Conservation (phyloP, 2,888 invertebrate species). For the Hypomecis atomaria region DNA sequence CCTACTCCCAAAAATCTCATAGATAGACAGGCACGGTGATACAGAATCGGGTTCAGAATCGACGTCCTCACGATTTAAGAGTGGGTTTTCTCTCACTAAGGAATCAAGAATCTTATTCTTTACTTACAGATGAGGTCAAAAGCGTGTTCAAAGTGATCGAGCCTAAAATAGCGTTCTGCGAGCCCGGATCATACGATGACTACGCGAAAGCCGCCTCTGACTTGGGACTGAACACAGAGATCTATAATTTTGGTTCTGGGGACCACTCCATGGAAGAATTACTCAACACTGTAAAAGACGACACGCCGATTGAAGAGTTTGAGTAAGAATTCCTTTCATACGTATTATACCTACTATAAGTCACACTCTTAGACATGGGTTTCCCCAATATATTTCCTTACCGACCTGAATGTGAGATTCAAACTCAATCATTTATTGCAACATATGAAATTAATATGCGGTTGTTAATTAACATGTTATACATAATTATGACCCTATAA, state of each 20-base stretch:
- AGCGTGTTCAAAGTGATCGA: conserved; percentile 55
- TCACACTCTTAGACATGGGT: not conserved
- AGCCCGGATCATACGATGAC: conserved; percentile 49
- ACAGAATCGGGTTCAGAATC: no score
- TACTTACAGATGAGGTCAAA: conserved; percentile 67
- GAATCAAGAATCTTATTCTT: conserved; percentile 25
- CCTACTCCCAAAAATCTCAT: no score
- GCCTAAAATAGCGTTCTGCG: conserved; percentile 68
- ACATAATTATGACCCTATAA: no score
- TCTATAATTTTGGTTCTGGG: conserved; percentile 62
- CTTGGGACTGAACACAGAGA: conserved; percentile 54
- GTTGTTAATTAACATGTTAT: no score
- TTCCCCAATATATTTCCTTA: not conserved
- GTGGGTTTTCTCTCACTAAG: no score
- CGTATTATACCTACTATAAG: no score
- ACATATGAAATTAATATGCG: no score
- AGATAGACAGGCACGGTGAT: no score
- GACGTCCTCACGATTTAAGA: no score
- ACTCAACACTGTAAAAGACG: conserved; percentile 49
- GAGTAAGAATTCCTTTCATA: conserved; percentile 50
- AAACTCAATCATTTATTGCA: no score
- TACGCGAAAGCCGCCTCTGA: conserved; percentile 51
- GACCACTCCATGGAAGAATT: conserved; percentile 57
- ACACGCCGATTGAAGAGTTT: conserved; percentile 53
- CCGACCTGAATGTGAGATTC: no score